Evolutionary conservation across 1,140 invertebrate genomes (phyloP), one percentile per base, ranked within the genome.

Genomic region (Zaprionus davidi): DNA sequence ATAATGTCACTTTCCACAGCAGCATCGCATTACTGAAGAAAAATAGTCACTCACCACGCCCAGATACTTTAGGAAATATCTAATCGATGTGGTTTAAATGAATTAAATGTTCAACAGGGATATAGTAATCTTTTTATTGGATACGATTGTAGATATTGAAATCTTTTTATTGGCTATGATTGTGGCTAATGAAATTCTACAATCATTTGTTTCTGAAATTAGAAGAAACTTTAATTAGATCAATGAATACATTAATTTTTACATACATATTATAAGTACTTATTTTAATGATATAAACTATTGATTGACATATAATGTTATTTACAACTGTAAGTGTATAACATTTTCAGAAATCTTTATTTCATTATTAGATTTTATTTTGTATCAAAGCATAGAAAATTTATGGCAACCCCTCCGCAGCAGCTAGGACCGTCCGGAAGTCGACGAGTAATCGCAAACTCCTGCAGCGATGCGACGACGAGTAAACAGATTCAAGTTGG

Each of bases 341-440:
- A 6, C 15, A 41, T 7, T n/a, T n/a, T n/a, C 38, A 6, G 15
- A 15, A n/a, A 7, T 11, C 31, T 34, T 34, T 34, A 41, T 15
- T 41, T n/a, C 5, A 5, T n/a, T 41, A n/a, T 41, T n/a, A 2
- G n/a, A n/a, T n/a, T 49, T 49, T 78, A 71, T 59, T 71, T 74
- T 82, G 71, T 84, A 77, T 60, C 67, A 78, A 69, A 73, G 85
- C 84, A 78, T 72, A 73, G 68, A 79, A 76, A 81, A 86, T 85
- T 76, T 82, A 79, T 74, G 26, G 55, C 69, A 75, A 82, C 79
- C 71, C 66, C 63, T 73, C 22, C 63, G 53, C 65, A 66, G 62
- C 62, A 67, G 51, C 13, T 53, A 60, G 57, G 34, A 49, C 34
- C 28, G 31, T n/a, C 38, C 64, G 79, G 76, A 72, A 79, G 77